Evolutionary conservation across 2,113 vertebrate species (phyloP).

Genomic region (Rhea americana): DNA sequence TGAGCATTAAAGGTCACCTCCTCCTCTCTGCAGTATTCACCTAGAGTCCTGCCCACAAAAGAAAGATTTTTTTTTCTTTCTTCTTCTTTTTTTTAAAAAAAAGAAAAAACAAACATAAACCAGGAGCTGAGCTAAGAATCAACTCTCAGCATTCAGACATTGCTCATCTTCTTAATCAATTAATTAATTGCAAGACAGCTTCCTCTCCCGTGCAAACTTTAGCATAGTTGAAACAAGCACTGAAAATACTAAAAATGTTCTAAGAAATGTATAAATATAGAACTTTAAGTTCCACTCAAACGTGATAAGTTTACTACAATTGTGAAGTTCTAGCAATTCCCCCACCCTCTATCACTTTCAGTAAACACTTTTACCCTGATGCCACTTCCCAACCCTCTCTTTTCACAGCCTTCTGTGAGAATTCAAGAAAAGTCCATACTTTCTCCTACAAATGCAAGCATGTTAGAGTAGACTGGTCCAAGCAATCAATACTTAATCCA

Average conservation of each 20-base stretch:
- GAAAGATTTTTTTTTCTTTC: neutral
- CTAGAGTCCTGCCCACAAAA: neutral
- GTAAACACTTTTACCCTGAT: neutral
- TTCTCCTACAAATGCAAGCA: neutral
- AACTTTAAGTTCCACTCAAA: neutral
- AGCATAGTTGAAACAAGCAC: neutral
- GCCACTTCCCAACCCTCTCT: too few relatives aligned
- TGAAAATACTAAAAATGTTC: neutral
- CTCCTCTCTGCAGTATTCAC: neutral
- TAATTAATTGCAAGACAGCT: neutral
- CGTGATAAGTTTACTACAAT: neutral
- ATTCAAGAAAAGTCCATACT: neutral
- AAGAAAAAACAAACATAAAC: too few relatives aligned
- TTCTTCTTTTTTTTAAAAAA: too few relatives aligned
- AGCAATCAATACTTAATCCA: neutral
- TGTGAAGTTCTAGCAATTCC: neutral
- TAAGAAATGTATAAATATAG: too few relatives aligned
- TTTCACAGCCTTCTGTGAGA: neutral
- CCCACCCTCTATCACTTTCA: neutral
- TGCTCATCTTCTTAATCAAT: neutral
- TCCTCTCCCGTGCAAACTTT: neutral
- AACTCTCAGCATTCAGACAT: neutral
- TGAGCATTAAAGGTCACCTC: slow-evolving; percentile 16
- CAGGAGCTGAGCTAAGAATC: neutral
- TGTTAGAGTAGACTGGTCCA: neutral